Percentiles rank a stretch among this genome's conserved stretches.
phyloP scores from a whole-genome alignment of 2,113 vertebrate species.

The Mola mola region DNA sequence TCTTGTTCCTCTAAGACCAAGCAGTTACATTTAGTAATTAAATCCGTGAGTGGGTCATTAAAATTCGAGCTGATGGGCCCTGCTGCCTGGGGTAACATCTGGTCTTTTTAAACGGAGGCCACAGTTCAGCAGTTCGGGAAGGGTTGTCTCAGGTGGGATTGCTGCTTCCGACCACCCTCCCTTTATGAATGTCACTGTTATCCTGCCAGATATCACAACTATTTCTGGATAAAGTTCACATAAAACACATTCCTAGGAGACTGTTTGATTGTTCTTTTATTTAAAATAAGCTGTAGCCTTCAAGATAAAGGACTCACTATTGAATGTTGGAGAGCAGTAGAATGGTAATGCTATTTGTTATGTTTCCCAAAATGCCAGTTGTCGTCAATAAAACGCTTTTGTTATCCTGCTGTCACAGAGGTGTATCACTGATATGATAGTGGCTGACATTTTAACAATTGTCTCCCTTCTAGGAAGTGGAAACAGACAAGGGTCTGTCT shows the following conservation, averaged over 20 bases:
- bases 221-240: slow-evolving; percentile 25
- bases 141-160: slow-evolving; percentile 54
- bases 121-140: slow-evolving; percentile 58
- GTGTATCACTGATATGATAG: slow-evolving; percentile 23
- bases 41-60: slow-evolving; percentile 49
- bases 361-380: slow-evolving; percentile 20
- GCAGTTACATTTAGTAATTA: slow-evolving; percentile 52
- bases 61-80: slow-evolving; percentile 51
- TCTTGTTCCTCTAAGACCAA: slow-evolving; percentile 1
- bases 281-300: slow-evolving; percentile 15
- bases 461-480: slow-evolving; percentile 31
- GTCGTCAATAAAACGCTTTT: slow-evolving; percentile 67
- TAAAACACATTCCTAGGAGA: slow-evolving; percentile 29
- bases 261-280: slow-evolving; percentile 22
- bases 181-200: slow-evolving; percentile 42
- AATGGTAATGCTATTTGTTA: slow-evolving; percentile 57
- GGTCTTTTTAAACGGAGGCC: slow-evolving; percentile 57
- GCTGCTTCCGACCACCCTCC: slow-evolving; percentile 24
- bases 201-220: slow-evolving; percentile 51
- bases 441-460: slow-evolving; percentile 53
- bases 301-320: slow-evolving; percentile 43
- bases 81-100: slow-evolving; percentile 59
- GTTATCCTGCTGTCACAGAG: slow-evolving; percentile 49
- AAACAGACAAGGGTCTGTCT: slow-evolving; percentile 22
- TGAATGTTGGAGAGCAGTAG: slow-evolving; percentile 39